Conservation (phyloP, 2,888 invertebrate species). For the Meiosimyza platycephala region DNA sequence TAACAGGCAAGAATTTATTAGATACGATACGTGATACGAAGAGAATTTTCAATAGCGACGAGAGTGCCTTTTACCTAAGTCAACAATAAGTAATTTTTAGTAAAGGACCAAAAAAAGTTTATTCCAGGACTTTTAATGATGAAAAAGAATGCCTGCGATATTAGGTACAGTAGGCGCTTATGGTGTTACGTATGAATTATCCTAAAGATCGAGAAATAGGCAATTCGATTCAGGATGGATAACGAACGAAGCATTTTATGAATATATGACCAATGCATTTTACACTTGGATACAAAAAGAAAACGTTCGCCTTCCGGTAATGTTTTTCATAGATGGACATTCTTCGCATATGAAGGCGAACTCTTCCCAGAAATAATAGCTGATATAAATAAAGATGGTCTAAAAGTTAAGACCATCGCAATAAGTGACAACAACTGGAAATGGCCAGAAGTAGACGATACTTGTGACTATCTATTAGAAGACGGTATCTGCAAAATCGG, state of each 20-base stretch:
- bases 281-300: constrained; percentile 55
- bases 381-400: too few species aligned
- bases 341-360: constrained; percentile 46
- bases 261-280: constrained; percentile 51
- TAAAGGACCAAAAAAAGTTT: constrained; percentile 55
- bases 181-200: constrained; percentile 31
- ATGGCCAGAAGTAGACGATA: too few species aligned
- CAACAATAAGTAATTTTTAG: constrained; percentile 52
- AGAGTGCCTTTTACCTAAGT: too few species aligned
- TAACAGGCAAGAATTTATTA: constrained; percentile 44
- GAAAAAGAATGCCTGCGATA: constrained; percentile 48
- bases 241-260: constrained; percentile 59
- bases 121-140: constrained; percentile 46
- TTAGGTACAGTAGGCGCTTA: constrained; percentile 26
- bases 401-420: too few species aligned
- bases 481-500: too few species aligned
- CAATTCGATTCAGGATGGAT: constrained; percentile 62
- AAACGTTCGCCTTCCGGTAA: constrained; percentile 55
- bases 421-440: too few species aligned
- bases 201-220: constrained; percentile 45
- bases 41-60: constrained; percentile 50
- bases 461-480: too few species aligned
- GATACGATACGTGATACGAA: constrained; percentile 48
- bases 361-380: too few species aligned
- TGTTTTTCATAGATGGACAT: constrained; percentile 62